Evolutionary conservation across 37 sponge, comb jelly and placozoan species (phyloP), one percentile per base, ranked within the genome.

Genomic region (Lycopodina hypogea): DNA sequence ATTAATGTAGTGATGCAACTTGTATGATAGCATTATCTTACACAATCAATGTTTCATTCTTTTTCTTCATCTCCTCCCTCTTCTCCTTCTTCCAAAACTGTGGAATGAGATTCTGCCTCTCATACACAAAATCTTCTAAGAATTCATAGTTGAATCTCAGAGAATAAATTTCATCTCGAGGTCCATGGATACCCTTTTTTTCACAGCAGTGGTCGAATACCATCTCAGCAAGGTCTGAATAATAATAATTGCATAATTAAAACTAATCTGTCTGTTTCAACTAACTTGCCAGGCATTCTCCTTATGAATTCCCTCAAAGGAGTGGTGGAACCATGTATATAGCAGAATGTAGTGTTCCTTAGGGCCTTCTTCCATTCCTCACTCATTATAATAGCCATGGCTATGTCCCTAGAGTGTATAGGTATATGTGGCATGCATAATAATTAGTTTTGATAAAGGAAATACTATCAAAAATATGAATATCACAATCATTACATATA

Each of bases 391-490:
- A 94, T 88, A 0, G 79, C 89, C 69, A 87, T 58, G 63, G 92
- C 95, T 84, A 91, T 80, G n/a, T 81, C 86, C 72, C 95, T 93
- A 39, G n/a, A n/a, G n/a, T n/a, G n/a, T n/a, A n/a, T n/a, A n/a
- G n/a, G n/a, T n/a, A n/a, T n/a, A n/a, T n/a, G n/a, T n/a, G n/a
- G n/a, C n/a, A n/a, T n/a, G n/a, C n/a, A n/a, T n/a, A n/a, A n/a
- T n/a, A n/a, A n/a, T n/a, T n/a, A n/a, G n/a, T n/a, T n/a, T 12
- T n/a, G n/a, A n/a, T n/a, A n/a, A n/a, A n/a, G n/a, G n/a, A n/a
- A n/a, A n/a, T n/a, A n/a, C n/a, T n/a, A n/a, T n/a, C n/a, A n/a
- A n/a, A n/a, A n/a, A n/a, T n/a, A n/a, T n/a, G n/a, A n/a, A n/a
- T n/a, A n/a, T n/a, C n/a, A n/a, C n/a, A n/a, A n/a, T n/a, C n/a